Percentiles rank a stretch among this genome's conserved stretches.
phyloP scores from a whole-genome alignment of 2,888 invertebrate genomes.

The Peribatodes rhomboidaria region DNA sequence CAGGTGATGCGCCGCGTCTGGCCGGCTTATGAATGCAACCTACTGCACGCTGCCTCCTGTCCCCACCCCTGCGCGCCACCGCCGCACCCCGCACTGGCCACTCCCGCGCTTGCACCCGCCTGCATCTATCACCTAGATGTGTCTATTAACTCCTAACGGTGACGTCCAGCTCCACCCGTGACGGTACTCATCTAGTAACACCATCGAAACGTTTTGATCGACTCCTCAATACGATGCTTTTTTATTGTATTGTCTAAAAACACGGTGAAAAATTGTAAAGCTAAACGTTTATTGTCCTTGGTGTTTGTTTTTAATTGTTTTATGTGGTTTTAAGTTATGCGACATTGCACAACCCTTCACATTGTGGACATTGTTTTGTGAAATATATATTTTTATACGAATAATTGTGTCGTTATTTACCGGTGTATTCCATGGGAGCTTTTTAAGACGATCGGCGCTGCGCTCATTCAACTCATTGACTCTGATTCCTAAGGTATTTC shows the following conservation, averaged over 20 bases:
- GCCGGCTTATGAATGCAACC: constrained; percentile 34
- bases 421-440: not conserved
- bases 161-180: constrained; percentile 11
- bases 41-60: constrained; percentile 42
- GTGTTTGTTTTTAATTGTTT: constrained; percentile 33
- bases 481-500: constrained; percentile 13
- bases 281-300: constrained; percentile 38
- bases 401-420: constrained; percentile 45
- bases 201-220: constrained; percentile 8
- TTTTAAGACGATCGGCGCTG: not conserved
- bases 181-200: constrained; percentile 13
- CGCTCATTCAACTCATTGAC: not conserved
- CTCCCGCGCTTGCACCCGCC: constrained; percentile 59
- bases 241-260: constrained; percentile 16
- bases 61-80: constrained; percentile 44
- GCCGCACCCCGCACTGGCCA: constrained; percentile 42
- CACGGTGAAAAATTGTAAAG: constrained; percentile 37
- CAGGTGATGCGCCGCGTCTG: constrained; percentile 72
- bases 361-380: constrained; percentile 30
- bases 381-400: constrained; percentile 36
- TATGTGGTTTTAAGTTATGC: constrained; percentile 11
- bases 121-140: constrained; percentile 46
- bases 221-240: constrained; percentile 22
- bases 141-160: constrained; percentile 5
- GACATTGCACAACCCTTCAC: constrained; percentile 8